Evolutionary conservation across 2,888 invertebrate species (phyloP).

Genomic region (Heteromyza rotundicornis): DNA sequence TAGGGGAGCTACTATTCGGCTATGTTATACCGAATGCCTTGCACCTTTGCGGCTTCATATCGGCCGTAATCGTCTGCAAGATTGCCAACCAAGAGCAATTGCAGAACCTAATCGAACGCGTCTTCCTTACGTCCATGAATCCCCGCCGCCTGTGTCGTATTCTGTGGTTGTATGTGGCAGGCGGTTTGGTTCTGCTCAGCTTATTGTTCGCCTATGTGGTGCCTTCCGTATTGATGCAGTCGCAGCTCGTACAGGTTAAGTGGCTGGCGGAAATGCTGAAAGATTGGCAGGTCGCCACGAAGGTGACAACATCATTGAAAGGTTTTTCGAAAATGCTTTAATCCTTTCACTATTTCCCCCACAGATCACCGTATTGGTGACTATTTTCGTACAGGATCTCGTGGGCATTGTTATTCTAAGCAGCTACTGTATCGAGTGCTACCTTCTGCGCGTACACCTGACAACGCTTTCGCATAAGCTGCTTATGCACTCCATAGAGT

Average conservation of each 20-base stretch:
- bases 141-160: constrained; percentile 74
- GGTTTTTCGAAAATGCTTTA: not conserved
- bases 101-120: constrained; percentile 82
- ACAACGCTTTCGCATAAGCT: constrained; percentile 75
- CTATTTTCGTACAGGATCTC: constrained; percentile 79
- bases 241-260: constrained; percentile 44
- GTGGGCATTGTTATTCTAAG: constrained; percentile 83
- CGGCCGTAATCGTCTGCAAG: constrained; percentile 76
- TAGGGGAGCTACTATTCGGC: constrained; percentile 74
- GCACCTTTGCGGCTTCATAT: constrained; percentile 75
- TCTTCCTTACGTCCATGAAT: constrained; percentile 74
- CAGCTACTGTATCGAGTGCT: constrained; percentile 83
- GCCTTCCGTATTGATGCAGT: constrained; percentile 49
- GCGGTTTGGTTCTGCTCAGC: constrained; percentile 75
- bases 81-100: constrained; percentile 82
- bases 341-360: not conserved
- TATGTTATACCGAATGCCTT: constrained; percentile 76
- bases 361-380: constrained; percentile 71
- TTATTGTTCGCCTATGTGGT: constrained; percentile 71
- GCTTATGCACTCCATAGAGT: constrained; percentile 74
- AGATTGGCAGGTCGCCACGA: constrained; percentile 39
- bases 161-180: constrained; percentile 75
- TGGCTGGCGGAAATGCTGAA: constrained; percentile 42
- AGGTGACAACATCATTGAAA: constrained; percentile 22
- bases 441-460: constrained; percentile 76